Conservation (phyloP, 2,113 vertebrate genomes). For the Microtus ochrogaster region DNA sequence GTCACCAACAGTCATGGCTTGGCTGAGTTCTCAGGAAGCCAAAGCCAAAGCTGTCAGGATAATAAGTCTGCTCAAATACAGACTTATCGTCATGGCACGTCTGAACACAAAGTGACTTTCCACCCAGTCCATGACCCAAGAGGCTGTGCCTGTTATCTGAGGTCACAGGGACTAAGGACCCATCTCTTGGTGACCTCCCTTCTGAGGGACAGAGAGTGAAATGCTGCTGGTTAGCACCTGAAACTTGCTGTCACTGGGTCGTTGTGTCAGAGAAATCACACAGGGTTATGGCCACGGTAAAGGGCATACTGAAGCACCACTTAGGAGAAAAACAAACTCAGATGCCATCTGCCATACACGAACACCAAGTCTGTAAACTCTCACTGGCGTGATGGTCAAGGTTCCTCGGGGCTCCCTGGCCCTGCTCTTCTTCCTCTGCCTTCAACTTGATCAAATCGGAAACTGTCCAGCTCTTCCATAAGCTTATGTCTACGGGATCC, state of each 20-base stretch:
- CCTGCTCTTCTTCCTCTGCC: background rate
- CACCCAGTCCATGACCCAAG: background rate
- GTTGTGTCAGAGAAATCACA: rapidly evolving
- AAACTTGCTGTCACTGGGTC: rapidly evolving
- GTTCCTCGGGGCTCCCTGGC: background rate
- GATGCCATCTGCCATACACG: background rate
- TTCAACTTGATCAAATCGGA: background rate
- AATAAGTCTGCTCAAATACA: background rate
- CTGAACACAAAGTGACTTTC: background rate
- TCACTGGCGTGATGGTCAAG: rapidly evolving
- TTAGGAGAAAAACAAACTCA: background rate
- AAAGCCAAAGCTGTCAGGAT: slow-evolving; percentile 41
- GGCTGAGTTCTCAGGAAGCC: background rate
- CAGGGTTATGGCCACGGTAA: background rate
- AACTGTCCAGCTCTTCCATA: background rate
- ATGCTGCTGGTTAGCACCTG: rapidly evolving
- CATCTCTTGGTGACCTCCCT: background rate
- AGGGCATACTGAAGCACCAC: background rate
- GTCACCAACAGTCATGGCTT: background rate
- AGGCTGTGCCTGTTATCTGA: background rate
- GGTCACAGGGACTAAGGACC: background rate
- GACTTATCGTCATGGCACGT: background rate
- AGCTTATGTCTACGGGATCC: rapidly evolving
- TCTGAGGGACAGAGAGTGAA: background rate
- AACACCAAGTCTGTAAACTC: background rate